phyloP scores from a whole-genome alignment of 2,888 invertebrate species.

The Subacronicta megacephala region DNA sequence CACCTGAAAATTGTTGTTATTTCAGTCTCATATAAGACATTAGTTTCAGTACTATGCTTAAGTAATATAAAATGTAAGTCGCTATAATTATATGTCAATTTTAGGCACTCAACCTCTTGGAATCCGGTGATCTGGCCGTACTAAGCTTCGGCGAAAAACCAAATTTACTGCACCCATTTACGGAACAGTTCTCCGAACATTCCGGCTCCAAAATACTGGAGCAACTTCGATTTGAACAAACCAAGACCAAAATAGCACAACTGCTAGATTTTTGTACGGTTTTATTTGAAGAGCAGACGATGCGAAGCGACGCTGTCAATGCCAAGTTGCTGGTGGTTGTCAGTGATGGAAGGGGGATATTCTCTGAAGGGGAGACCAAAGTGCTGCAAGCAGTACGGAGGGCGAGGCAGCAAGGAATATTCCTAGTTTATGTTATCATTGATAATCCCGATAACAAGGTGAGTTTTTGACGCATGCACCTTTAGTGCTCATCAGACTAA shows the following conservation, averaged over 20 bases:
- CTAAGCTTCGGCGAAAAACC: conserved; percentile 97
- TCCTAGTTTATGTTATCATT: conserved; percentile 98
- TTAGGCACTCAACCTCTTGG: conserved; percentile 96
- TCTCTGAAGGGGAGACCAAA: conserved; percentile 94
- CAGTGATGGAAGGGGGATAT: conserved; percentile 98
- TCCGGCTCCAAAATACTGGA: conserved; percentile 95
- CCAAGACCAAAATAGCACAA: conserved; percentile 95
- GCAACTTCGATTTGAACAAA: conserved; percentile 96
- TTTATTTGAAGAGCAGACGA: conserved; percentile 81
- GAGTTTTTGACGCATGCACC: conserved; percentile 41
- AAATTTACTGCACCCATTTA: conserved; percentile 95
- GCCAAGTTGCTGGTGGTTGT: conserved; percentile 97
- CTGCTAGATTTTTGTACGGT: conserved; percentile 94
- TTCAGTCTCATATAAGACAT: no score
- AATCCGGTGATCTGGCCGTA: conserved; percentile 97
- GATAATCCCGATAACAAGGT: conserved; percentile 98
- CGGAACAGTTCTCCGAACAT: conserved; percentile 95
- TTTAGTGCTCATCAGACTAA: no score
- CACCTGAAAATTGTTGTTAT: no score
- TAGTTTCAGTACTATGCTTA: no score
- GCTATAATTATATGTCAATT: conserved; percentile 32
- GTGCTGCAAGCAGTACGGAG: conserved; percentile 94
- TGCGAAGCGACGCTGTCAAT: conserved; percentile 88
- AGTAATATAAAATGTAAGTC: background rate
- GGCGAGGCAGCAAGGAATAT: conserved; percentile 95